Percentiles rank a stretch among this genome's conserved stretches.
Evolutionary conservation across 1,140 invertebrate genomes (phyloP).

Genomic region (Drosophila obscura): DNA sequence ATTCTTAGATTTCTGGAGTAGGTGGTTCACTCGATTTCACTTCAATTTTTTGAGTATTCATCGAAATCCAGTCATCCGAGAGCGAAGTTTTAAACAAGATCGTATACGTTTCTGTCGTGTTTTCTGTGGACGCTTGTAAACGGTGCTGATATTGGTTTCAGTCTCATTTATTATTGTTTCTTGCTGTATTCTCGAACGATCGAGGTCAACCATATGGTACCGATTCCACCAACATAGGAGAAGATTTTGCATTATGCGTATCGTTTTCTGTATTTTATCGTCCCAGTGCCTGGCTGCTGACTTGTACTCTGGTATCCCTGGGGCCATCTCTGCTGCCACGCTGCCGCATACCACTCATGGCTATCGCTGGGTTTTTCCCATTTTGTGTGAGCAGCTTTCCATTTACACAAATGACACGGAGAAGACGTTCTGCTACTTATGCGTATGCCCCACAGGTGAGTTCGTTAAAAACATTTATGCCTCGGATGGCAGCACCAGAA

Average conservation of each 20-base stretch:
- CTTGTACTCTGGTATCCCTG: conserved; percentile 15
- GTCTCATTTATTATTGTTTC: too few species aligned
- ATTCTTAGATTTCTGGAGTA: background rate
- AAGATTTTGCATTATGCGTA: conserved; percentile 20
- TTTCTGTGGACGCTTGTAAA: too few species aligned
- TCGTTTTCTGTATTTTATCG: conserved; percentile 19
- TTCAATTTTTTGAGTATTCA: too few species aligned
- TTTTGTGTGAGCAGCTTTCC: conserved; percentile 24
- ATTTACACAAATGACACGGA: conserved; percentile 42
- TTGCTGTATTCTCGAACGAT: background rate
- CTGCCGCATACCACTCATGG: conserved; percentile 12
- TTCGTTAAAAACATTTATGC: conserved; percentile 67
- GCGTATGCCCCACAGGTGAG: conserved; percentile 62
- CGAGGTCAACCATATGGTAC: background rate
- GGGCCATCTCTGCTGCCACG: background rate
- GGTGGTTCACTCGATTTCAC: conserved; percentile 6
- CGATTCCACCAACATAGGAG: background rate
- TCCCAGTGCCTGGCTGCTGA: conserved; percentile 15
- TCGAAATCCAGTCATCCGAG: too few species aligned
- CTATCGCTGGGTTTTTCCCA: conserved; percentile 26
- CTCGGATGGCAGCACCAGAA: conserved; percentile 33
- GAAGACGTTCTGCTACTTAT: conserved; percentile 55
- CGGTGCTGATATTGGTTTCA: too few species aligned
- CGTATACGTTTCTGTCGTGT: too few species aligned
- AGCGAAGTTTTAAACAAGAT: too few species aligned